These are phyloP conservation scores for Aleiodes sp. DNA, from an alignment of 1,140 invertebrate genomes.

Conservation along the genomic window DNA sequence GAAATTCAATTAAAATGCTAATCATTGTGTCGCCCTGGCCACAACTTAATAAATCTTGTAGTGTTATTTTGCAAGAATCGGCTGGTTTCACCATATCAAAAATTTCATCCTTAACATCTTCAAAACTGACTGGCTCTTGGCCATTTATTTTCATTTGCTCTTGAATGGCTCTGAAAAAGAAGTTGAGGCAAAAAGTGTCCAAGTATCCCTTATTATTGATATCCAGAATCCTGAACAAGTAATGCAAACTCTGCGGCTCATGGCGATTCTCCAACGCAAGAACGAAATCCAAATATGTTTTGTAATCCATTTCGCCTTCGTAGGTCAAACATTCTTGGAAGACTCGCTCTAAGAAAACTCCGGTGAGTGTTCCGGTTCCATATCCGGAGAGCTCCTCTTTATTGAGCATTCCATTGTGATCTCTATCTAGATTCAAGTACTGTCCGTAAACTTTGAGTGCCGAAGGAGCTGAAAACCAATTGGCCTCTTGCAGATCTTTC, in stretches of 20 bases:
- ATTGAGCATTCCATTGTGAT: constrained; percentile 96
- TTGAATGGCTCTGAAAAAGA: constrained; percentile 93
- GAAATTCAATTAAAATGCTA: constrained; percentile 93
- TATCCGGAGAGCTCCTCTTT: constrained; percentile 89
- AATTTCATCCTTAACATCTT: constrained; percentile 96
- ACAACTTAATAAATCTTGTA: constrained; percentile 84
- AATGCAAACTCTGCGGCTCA: constrained; percentile 91
- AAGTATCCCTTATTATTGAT: constrained; percentile 88
- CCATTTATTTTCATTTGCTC: constrained; percentile 87
- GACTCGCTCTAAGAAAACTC: constrained; percentile 90
- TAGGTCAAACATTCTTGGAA: constrained; percentile 97
- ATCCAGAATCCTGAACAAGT: constrained; percentile 92
- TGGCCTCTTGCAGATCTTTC: constrained; percentile 84
- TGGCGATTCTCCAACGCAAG: constrained; percentile 91
- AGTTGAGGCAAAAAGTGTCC: constrained; percentile 90
- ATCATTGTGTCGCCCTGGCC: constrained; percentile 94
- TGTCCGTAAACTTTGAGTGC: constrained; percentile 91
- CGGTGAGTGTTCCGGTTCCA: constrained; percentile 90
- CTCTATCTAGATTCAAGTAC: constrained; percentile 92
- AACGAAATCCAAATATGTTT: constrained; percentile 95
- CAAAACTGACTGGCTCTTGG: constrained; percentile 87
- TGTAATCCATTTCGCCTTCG: constrained; percentile 98
- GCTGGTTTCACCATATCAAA: constrained; percentile 97
- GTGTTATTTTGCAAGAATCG: constrained; percentile 85
- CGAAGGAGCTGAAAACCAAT: constrained; percentile 95